Conservation (phyloP, 2,797 vertebrate species). For the Diplodus puntazzo region DNA sequence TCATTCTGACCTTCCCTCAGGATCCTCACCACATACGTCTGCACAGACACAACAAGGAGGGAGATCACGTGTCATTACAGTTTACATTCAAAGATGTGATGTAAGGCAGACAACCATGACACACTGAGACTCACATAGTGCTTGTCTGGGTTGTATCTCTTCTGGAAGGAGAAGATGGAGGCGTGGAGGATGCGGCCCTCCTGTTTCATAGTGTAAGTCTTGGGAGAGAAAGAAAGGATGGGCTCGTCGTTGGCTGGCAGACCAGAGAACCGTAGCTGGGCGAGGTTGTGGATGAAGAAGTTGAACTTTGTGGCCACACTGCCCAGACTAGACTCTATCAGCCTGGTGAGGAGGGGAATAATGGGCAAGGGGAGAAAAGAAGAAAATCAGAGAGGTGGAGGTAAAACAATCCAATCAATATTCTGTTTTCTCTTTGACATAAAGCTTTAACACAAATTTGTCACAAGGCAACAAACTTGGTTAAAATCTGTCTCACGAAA, state of each 20-base stretch:
- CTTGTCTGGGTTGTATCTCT: conserved; percentile 98
- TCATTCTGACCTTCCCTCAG: conserved; percentile 92
- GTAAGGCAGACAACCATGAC: background rate
- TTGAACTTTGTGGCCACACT: conserved; percentile 99
- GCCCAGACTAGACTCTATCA: conserved; percentile 97
- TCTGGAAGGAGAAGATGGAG: conserved; percentile 97
- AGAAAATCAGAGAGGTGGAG: background rate
- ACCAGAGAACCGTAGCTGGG: conserved; percentile 96
- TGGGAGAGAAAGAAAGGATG: conserved; percentile 95
- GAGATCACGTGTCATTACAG: background rate
- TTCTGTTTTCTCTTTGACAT: background rate
- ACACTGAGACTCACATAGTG: conserved; percentile 89
- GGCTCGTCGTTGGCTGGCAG: conserved; percentile 95
- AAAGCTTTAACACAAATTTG: background rate
- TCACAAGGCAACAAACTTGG: background rate
- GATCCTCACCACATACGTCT: conserved; percentile 96
- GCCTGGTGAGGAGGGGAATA: conserved; percentile 73
- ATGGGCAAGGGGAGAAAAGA: background rate
- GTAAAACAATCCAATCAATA: background rate
- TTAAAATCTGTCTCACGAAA: background rate
- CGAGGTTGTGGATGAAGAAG: conserved; percentile 99
- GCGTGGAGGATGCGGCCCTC: conserved; percentile 93
- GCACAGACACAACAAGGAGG: conserved; percentile 47
- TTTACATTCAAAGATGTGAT: background rate
- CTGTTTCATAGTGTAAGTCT: conserved; percentile 95